phyloP scores from a whole-genome alignment of 2,888 invertebrate species.

The Ferrisia virgata region DNA sequence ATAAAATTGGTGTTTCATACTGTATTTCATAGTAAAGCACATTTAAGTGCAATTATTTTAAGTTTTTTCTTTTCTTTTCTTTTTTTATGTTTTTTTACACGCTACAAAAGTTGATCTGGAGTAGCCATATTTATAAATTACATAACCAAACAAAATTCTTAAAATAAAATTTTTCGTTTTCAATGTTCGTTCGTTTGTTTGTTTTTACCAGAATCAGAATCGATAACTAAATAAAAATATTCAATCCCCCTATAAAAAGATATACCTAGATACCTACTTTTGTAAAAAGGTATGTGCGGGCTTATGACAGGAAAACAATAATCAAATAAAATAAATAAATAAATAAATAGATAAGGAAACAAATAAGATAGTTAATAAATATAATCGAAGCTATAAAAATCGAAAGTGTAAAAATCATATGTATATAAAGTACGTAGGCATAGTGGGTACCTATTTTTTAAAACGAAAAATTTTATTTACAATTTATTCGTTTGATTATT shows the following conservation, averaged over 20 bases:
- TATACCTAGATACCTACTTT: neutral
- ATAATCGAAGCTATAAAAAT: neutral
- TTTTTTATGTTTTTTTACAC: no score
- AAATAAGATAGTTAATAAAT: neutral
- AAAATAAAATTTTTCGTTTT: constrained; percentile 3
- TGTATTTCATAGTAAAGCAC: no score
- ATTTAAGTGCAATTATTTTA: no score
- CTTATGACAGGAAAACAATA: neutral
- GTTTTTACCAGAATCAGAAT: neutral
- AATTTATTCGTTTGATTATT: neutral
- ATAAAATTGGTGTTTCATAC: no score
- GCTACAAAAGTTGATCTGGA: neutral
- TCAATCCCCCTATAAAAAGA: neutral
- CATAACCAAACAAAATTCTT: neutral
- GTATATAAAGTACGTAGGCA: no score
- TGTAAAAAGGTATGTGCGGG: neutral
- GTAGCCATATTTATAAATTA: neutral
- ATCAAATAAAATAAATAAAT: neutral
- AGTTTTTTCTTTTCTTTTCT: no score
- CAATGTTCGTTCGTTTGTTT: neutral
- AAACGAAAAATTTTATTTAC: neutral
- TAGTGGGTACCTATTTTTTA: neutral
- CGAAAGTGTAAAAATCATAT: neutral
- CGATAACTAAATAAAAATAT: neutral
- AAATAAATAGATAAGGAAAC: neutral